Percentiles rank a stretch among this genome's conserved stretches.
Conservation (phyloP, 2,797 vertebrate species). For the Lacerta viridis region DNA sequence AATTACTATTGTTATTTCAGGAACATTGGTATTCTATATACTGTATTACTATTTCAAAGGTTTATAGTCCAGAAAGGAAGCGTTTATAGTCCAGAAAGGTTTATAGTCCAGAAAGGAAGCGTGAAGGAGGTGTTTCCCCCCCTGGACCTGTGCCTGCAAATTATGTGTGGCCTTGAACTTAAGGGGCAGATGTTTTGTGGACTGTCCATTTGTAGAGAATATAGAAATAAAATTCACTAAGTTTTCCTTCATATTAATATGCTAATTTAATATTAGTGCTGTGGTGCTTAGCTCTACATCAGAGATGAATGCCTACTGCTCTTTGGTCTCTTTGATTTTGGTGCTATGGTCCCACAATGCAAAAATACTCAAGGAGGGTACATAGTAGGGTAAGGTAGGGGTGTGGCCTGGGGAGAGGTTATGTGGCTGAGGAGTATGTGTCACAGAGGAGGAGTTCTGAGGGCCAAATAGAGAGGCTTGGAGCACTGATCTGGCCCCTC, state of each 20-base stretch:
- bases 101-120: neutral
- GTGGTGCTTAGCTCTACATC: no score
- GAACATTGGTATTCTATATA: neutral
- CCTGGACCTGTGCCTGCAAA: neutral
- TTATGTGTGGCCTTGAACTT: neutral
- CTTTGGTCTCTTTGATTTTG: no score
- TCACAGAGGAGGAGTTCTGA: no score
- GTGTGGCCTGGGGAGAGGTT: no score
- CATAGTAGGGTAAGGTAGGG: no score
- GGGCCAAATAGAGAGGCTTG: no score
- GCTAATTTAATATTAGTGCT: no score
- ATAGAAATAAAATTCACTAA: neutral
- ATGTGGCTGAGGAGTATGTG: no score
- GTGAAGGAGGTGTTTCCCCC: neutral
- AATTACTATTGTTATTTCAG: slow-evolving; percentile 1
- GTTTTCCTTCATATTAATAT: neutral
- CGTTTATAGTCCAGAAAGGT: neutral
- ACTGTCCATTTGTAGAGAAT: neutral
- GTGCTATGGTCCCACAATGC: no score
- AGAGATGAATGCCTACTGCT: no score
- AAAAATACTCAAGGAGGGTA: no score
- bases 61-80: neutral
- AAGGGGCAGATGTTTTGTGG: slow-evolving; percentile 15
- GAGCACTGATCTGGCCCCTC: no score
- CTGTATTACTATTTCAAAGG: neutral